These are phyloP conservation scores for Pammene aurita DNA, from an alignment of 2,888 invertebrate species.

Conservation along the genomic window DNA sequence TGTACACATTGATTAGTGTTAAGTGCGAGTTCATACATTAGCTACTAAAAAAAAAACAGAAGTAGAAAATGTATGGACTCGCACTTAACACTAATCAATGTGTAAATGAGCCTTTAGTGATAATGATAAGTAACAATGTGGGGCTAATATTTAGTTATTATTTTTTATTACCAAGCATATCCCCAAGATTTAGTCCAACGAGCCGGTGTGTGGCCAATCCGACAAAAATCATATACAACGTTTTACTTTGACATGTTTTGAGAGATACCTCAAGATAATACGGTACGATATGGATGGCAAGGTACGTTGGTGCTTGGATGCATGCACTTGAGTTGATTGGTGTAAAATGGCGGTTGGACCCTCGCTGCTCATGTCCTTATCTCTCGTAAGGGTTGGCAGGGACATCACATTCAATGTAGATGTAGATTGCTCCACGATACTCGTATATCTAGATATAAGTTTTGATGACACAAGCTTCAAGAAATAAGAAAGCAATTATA, in stretches of 20 bases:
- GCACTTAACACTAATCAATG: too few relatives aligned
- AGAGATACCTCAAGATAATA: constrained; percentile 27
- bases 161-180: too few relatives aligned
- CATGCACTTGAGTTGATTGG: constrained; percentile 72
- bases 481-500: background rate
- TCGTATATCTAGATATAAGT: constrained; percentile 7
- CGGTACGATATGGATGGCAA: constrained; percentile 5
- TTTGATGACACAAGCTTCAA: background rate
- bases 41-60: too few relatives aligned
- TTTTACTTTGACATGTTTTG: constrained; percentile 38
- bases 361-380: constrained; percentile 12
- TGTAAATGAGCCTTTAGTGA: too few relatives aligned
- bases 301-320: constrained; percentile 19
- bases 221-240: constrained; percentile 13
- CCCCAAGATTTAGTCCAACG: too few relatives aligned
- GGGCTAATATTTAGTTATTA: too few relatives aligned
- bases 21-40: too few relatives aligned
- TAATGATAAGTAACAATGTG: too few relatives aligned
- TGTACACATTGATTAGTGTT: too few relatives aligned
- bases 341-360: constrained; percentile 46
- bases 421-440: constrained; percentile 13
- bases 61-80: too few relatives aligned
- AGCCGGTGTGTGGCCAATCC: background rate
- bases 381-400: constrained; percentile 36
- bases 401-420: constrained; percentile 34